Base-by-base conservation (phyloP, 2,113 vertebrate genomes). In the Deroptyus accipitrinus region DNA sequence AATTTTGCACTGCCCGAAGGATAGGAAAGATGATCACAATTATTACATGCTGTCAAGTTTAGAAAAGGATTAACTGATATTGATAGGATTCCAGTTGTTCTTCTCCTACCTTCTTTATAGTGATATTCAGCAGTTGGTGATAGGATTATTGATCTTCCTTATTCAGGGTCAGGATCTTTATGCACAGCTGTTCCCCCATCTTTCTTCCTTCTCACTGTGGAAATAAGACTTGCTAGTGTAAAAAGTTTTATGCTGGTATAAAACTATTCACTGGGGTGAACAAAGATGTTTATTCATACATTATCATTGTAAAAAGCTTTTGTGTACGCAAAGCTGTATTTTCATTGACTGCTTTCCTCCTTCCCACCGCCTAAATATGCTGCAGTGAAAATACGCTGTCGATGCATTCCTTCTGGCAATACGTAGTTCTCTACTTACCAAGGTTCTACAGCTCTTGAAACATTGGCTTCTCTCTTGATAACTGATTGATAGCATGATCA, bases 361-460 rank as follows among this genome's bases (percentile, higher is more conserved):
- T 74, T 42, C 33, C 57, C 31, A 59, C 28, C 8, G 9, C 46
- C 62, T 69, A 59, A 74, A 59, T 69, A 35, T 1, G 57, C 35
- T 62, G 61, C 7, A 25, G 61, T 62, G 83, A 69, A 81, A 95
- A 84, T 37, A 28, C 0, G 30, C 94, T 91, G 85, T 80, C 4
- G 3, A 9, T 57, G 52, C 24, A 1, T 96, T 95, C 95, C 57
- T 91, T 85, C 85, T 96, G 94, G 94, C 91, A 91, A 6, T 94
- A 80, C 61, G 52, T 68, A 92, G 52, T 84, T 73, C 69, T 92
- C 24, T 90, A 70, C 75, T 57, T 82, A 95, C 95, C 92, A 89
- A 68, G 83, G 51, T 75, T 64, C 66, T 81, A 63, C 77, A 82
- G 91, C 88, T 92, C 80, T 84, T 12, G 59, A 73, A 88, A 89